phyloP scores from a whole-genome alignment of 1,140 invertebrate species.

The Chelonus insularis region DNA sequence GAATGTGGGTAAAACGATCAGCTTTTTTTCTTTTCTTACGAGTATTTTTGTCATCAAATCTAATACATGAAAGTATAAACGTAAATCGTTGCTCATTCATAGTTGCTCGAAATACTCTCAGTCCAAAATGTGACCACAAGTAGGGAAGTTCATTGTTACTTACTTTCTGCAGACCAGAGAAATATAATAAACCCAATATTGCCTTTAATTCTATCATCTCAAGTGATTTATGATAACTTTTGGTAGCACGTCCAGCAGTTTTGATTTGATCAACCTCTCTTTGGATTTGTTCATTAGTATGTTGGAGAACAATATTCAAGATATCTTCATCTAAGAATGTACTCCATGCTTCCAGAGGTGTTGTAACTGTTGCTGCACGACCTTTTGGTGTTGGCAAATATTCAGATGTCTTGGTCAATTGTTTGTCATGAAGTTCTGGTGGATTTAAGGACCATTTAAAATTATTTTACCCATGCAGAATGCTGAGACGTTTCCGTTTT shows the following conservation, averaged over 20 bases:
- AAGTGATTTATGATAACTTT: not conserved
- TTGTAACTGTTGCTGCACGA: not conserved
- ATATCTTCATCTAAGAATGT: not conserved
- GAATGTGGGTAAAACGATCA: not conserved
- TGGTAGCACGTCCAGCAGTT: not conserved
- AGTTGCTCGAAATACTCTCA: not conserved
- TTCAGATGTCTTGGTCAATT: not conserved
- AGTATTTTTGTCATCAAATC: constrained; percentile 17
- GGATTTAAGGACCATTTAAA: not conserved
- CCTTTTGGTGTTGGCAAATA: not conserved
- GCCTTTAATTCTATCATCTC: constrained; percentile 3
- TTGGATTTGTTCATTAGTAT: constrained; percentile 1
- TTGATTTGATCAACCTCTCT: not conserved
- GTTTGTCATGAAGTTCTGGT: not conserved
- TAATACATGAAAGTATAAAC: constrained; percentile 5
- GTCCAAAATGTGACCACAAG: not conserved
- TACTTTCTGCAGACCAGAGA: not conserved
- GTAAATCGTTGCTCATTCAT: not conserved
- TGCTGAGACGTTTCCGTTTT: not conserved
- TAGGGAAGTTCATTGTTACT: not conserved
- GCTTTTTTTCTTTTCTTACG: not conserved
- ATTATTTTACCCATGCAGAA: not conserved
- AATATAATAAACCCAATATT: not conserved
- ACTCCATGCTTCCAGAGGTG: not conserved
- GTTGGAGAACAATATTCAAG: not conserved